These are phyloP conservation scores for Lophius americanus DNA, from an alignment of 2,797 vertebrate species.

Conservation along the genomic window DNA sequence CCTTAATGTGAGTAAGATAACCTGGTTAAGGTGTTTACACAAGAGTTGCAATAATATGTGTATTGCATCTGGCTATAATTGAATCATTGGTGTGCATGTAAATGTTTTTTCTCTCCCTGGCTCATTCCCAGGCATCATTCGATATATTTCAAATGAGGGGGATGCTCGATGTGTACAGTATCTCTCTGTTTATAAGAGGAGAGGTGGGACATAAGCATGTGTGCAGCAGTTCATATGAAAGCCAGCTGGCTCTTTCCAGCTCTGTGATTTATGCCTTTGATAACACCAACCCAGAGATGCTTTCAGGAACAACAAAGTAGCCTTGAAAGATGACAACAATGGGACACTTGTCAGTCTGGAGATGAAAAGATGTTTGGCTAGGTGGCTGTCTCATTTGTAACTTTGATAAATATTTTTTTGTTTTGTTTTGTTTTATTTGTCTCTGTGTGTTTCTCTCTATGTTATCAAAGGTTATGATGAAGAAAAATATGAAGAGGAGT, in stretches of 20 bases:
- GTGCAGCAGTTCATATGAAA: slow-evolving; percentile 77
- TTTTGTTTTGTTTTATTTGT: slow-evolving; percentile 66
- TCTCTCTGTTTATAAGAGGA: slow-evolving; percentile 72
- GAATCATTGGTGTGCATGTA: slow-evolving; percentile 72
- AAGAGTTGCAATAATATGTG: slow-evolving; percentile 75
- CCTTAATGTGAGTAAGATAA: slow-evolving; percentile 75
- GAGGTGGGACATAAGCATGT: slow-evolving; percentile 72
- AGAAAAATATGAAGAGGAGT: slow-evolving; percentile 68
- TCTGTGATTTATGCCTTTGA: slow-evolving; percentile 82
- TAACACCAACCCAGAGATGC: slow-evolving; percentile 74
- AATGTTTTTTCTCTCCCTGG: slow-evolving; percentile 56
- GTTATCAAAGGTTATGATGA: slow-evolving; percentile 73
- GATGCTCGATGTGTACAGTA: slow-evolving; percentile 59
- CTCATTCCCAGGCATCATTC: slow-evolving; percentile 57
- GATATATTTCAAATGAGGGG: slow-evolving; percentile 53
- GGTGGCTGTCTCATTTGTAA: slow-evolving; percentile 64
- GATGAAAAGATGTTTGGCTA: slow-evolving; percentile 83
- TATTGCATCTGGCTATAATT: slow-evolving; percentile 77
- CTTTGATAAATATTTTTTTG: slow-evolving; percentile 61
- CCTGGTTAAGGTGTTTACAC: slow-evolving; percentile 78
- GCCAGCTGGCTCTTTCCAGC: slow-evolving; percentile 77
- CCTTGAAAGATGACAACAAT: slow-evolving; percentile 77
- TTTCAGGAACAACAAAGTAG: slow-evolving; percentile 78
- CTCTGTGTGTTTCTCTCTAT: slow-evolving; percentile 55
- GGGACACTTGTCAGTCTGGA: slow-evolving; percentile 81